Percentiles rank a stretch among this genome's conserved stretches.
Conservation (phyloP, 2,113 vertebrate genomes). For the Caranx ignobilis region DNA sequence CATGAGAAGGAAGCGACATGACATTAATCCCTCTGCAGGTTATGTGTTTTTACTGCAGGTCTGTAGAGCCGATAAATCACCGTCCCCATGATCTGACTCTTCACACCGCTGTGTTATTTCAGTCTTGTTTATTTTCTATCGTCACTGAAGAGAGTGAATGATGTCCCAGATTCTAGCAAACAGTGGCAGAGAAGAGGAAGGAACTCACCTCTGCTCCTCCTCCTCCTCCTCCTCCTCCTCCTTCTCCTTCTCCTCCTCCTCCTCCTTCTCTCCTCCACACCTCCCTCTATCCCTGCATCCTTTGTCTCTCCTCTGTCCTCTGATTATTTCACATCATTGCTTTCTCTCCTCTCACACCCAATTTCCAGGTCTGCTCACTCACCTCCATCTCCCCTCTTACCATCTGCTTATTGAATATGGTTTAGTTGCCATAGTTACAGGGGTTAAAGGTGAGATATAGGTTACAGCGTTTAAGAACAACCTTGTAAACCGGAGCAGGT, state of each 20-base stretch:
- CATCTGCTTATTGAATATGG: conserved; percentile 27
- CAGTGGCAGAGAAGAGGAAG: background rate
- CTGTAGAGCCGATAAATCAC: background rate
- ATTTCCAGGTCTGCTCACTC: conserved; percentile 17
- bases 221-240: background rate
- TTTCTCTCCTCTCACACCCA: conserved; percentile 13
- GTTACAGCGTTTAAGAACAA: background rate
- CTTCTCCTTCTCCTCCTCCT: too few species aligned
- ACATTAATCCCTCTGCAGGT: background rate
- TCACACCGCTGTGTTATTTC: background rate
- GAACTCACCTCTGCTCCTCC: background rate
- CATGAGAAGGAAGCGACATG: background rate
- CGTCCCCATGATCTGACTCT: background rate
- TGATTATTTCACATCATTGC: background rate
- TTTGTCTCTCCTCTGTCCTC: conserved; percentile 22
- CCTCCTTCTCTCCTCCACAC: conserved; percentile 12
- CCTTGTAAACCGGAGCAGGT: background rate
- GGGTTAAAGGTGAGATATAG: conserved; percentile 35
- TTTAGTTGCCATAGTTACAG: conserved; percentile 35
- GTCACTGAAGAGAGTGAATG: background rate
- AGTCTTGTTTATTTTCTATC: background rate
- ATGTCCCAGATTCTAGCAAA: background rate
- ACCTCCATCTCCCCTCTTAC: conserved; percentile 14
- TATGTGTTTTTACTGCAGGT: background rate
- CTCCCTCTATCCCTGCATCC: background rate